Evolutionary conservation across 2,888 invertebrate genomes (phyloP).

Genomic region (Cataglyphis albicans): DNA sequence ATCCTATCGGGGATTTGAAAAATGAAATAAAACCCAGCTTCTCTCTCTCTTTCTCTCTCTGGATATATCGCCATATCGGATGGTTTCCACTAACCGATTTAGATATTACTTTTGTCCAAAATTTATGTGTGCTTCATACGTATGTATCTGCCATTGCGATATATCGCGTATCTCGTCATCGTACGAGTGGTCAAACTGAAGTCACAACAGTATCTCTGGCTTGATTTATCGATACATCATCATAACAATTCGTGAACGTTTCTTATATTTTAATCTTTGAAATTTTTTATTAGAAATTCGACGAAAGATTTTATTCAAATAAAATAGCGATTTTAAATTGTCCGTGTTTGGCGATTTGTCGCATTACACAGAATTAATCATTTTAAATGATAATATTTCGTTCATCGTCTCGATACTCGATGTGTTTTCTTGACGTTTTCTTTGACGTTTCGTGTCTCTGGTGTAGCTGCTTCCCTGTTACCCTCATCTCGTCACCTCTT

Average conservation of each 20-base stretch:
- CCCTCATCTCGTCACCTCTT: conserved; percentile 47
- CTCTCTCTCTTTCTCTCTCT: background rate
- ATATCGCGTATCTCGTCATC: conserved; percentile 44
- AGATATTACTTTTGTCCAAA: conserved; percentile 51
- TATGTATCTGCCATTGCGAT: conserved; percentile 38
- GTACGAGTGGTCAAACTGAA: conserved; percentile 11
- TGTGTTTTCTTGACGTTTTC: background rate
- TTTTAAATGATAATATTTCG: background rate
- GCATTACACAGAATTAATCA: background rate
- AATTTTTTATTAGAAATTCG: background rate
- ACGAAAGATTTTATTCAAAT: background rate
- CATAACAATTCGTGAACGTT: background rate
- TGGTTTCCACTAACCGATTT: conserved; percentile 55
- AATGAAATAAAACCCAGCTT: conserved; percentile 43
- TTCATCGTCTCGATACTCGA: conserved; percentile 20
- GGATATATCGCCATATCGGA: conserved; percentile 47
- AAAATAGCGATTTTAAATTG: conserved; percentile 3
- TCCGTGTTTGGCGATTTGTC: background rate
- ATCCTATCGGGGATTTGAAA: conserved; percentile 51
- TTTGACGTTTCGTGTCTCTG: background rate
- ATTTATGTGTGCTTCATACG: conserved; percentile 55
- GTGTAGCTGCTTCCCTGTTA: background rate
- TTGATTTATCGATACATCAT: conserved; percentile 10
- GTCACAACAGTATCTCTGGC: conserved; percentile 8
- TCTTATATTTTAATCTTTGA: background rate